Percentiles rank a stretch among this genome's conserved stretches.
phyloP scores from a whole-genome alignment of 2,797 vertebrate species.

The Scleropages formosus region DNA sequence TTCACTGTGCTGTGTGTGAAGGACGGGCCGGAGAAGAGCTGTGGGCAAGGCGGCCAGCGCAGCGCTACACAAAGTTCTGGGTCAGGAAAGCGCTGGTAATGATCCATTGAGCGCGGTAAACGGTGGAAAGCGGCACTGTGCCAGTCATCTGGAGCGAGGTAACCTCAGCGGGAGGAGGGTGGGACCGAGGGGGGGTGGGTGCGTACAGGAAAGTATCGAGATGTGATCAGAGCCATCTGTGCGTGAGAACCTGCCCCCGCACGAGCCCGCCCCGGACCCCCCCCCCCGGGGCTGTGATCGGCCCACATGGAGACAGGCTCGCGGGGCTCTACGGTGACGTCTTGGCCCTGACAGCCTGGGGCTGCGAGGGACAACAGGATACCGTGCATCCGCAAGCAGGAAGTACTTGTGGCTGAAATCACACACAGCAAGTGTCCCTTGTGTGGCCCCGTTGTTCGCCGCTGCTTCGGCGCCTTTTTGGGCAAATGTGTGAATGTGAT shows the following conservation, averaged over 20 bases:
- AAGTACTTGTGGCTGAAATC: constrained; percentile 35
- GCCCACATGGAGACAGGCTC: neutral
- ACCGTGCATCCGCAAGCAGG: constrained; percentile 16
- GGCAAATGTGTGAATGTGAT: constrained; percentile 50
- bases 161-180: constrained; percentile 38
- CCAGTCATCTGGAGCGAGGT: constrained; percentile 58
- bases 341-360: too few relatives aligned
- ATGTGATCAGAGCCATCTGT: neutral
- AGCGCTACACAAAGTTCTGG: constrained; percentile 62
- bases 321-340: neutral
- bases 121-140: constrained; percentile 44
- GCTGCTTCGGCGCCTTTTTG: constrained; percentile 56
- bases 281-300: neutral
- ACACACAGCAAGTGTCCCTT: constrained; percentile 29
- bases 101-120: constrained; percentile 35
- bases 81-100: constrained; percentile 50
- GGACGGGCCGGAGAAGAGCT: neutral
- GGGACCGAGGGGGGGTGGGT: neutral
- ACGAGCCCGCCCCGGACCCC: neutral
- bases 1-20: neutral
- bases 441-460: constrained; percentile 41
- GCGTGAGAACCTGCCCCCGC: neutral
- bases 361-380: neutral
- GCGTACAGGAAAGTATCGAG: neutral
- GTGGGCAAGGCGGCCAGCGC: constrained; percentile 44